Evolutionary conservation across 2,113 vertebrate genomes (phyloP).

Genomic region (Vulpes ferrilata): DNA sequence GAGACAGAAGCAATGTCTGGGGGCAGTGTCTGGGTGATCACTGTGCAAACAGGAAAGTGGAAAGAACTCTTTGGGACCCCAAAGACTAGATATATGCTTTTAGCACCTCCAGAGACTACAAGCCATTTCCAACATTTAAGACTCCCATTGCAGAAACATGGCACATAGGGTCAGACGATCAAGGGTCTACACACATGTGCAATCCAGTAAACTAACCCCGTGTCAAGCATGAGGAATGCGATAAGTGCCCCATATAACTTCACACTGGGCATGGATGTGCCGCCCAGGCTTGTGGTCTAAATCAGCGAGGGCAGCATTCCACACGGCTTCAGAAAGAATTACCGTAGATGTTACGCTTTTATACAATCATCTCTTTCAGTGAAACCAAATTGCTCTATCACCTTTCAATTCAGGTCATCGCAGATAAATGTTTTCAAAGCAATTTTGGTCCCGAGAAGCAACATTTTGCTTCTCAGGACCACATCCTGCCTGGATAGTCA

Average conservation of each 20-base stretch:
- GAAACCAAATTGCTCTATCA: not conserved
- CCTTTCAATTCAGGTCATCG: not conserved
- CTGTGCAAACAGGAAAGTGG: not conserved
- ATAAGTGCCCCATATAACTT: not conserved
- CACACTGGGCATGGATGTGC: not conserved
- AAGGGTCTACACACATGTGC: not conserved
- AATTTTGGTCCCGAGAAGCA: not conserved
- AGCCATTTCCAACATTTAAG: not conserved
- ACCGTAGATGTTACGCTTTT: not conserved
- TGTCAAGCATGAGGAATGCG: not conserved
- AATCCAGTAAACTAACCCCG: not conserved
- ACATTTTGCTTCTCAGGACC: not conserved
- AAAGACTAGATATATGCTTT: not conserved
- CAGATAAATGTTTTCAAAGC: not conserved
- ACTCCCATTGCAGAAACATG: not conserved
- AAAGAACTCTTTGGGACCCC: slow-evolving; percentile 22
- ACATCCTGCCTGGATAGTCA: not conserved
- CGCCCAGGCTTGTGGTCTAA: not conserved
- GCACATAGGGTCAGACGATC: not conserved
- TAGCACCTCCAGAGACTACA: slow-evolving; percentile 6
- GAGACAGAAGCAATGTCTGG: not conserved
- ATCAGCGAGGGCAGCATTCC: not conserved
- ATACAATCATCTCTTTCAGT: not conserved
- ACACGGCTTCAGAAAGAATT: not conserved
- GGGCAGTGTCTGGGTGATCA: not conserved